Base-by-base conservation (phyloP, 1,140 invertebrate genomes). In the Calliphora vicina region DNA sequence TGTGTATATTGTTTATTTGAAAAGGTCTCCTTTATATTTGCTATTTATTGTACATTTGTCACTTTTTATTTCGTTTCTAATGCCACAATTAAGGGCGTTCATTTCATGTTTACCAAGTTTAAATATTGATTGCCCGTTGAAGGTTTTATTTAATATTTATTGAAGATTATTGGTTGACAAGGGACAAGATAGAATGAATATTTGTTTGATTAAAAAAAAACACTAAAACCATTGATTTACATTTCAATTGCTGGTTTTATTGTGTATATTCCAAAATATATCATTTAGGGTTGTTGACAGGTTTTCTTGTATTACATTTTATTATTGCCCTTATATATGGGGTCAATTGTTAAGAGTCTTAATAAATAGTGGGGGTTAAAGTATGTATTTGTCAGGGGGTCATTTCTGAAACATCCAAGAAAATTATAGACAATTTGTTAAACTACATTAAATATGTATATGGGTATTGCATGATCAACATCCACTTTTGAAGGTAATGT, bases 211-310 rank as follows among this genome's bases (percentile, higher is more conserved):
- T 67, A 23, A 6, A 67, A 67, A n/a, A n/a, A n/a, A n/a, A n/a
- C n/a, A n/a, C n/a, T n/a, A n/a, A n/a, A 67, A 20, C 61, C n/a
- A 67, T 67, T 67, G 61, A 67, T 67, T 67, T 67, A 50, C 61
- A 23, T 67, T 67, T 67, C 23, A 23, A 23, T 67, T 67, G 61
- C 61, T 67, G n/a, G n/a, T n/a, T 23, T 67, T 17, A n/a, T n/a
- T n/a, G n/a, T n/a, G n/a, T 67, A 67, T 35, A 35, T 35, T 4
- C 2, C 1, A 35, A 35, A 67, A 67, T 3, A 67, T 20, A 23
- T 23, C 61, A 67, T 67, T 25, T 67, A 67, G 61, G 61, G 61
- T 67, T 67, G 61, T 67, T 67, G 12, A 23, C n/a, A 67, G 20
- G n/a, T 20, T 67, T 6, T 45, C 15, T 50, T 50, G 0, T 50